Base-by-base conservation (phyloP, 1,140 invertebrate species). In the Helicoverpa zea region DNA sequence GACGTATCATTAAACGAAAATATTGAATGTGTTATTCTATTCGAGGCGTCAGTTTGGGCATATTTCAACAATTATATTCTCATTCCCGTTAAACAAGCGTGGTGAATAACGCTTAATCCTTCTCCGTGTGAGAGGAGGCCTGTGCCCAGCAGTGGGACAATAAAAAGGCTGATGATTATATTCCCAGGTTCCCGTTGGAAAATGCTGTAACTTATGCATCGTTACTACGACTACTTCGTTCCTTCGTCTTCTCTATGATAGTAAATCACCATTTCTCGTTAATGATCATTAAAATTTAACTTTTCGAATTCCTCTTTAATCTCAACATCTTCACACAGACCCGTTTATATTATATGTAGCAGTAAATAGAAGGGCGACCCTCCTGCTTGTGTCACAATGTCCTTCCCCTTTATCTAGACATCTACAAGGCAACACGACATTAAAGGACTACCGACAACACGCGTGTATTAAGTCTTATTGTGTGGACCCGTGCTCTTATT, bases 391-490 rank as follows among this genome's bases (percentile, higher is more conserved):
- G 79, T 83, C 75, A 83, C 79, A 59, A 63, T 80, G 81, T 85
- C 80, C 79, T 58, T 64, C 14, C 30, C 73, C 70, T 81, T 87
- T 87, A 87, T 87, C 86, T 86, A 86, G 86, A 86, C 84, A 87
- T 87, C 84, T 86, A 86, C 86, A 87, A 66, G 83, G 83, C 78
- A 79, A 84, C 86, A 84, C 59, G 84, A 87, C 81, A 73, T 77
- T 84, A 84, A 86, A 86, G 66, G 84, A 82, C 86, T 87, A 84
- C 86, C 86, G 84, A 83, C 85, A 79, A 81, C 54, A 75, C 70
- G 79, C 78, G 30, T 59, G 66, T 72, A 72, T 72, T 30, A 23
- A 58, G 29, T 54, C 81, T 78, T 81, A 79, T 81, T 79, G 75
- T 79, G 47, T 73, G 64, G 52, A 63, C 66, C 52, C 30, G 43